A percentile compares a stretch with the other conserved stretches of the same genome.
Conservation (phyloP, 2,888 invertebrate species). For the Meghimatium bilineatum region DNA sequence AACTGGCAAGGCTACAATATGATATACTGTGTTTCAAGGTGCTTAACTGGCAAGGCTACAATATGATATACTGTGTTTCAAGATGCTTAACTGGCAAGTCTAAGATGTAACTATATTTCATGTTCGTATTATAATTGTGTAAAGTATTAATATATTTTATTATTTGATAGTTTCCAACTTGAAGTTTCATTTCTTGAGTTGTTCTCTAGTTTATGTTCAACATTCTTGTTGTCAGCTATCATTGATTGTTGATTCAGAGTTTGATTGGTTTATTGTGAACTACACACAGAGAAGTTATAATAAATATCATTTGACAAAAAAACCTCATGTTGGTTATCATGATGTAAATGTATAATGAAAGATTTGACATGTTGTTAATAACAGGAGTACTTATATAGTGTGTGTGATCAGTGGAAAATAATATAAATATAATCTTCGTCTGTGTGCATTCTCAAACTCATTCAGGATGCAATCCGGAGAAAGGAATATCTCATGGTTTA, state of each 20-base stretch:
- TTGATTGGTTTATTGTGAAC: conserved; percentile 10
- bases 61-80: background rate
- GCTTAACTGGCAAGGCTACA: background rate
- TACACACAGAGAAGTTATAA: background rate
- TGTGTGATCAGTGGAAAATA: too few species aligned
- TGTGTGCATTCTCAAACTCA: too few species aligned
- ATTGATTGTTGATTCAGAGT: conserved; percentile 20
- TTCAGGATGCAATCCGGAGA: too few species aligned
- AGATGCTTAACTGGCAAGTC: background rate
- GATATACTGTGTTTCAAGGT: background rate
- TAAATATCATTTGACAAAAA: conserved; percentile 3
- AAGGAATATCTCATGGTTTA: too few species aligned
- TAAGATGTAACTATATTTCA: background rate
- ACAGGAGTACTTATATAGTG: too few species aligned
- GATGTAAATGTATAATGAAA: background rate
- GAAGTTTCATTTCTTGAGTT: background rate
- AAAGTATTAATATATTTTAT: background rate
- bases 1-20: background rate
- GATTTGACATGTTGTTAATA: background rate
- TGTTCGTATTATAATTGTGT: background rate
- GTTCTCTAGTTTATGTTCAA: conserved; percentile 11
- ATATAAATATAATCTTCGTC: too few species aligned
- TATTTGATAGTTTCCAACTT: background rate
- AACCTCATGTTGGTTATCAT: background rate
- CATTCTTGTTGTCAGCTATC: conserved; percentile 13